Base-by-base conservation (phyloP, 2,797 vertebrate species). In the Cercopithecus petaurista region DNA sequence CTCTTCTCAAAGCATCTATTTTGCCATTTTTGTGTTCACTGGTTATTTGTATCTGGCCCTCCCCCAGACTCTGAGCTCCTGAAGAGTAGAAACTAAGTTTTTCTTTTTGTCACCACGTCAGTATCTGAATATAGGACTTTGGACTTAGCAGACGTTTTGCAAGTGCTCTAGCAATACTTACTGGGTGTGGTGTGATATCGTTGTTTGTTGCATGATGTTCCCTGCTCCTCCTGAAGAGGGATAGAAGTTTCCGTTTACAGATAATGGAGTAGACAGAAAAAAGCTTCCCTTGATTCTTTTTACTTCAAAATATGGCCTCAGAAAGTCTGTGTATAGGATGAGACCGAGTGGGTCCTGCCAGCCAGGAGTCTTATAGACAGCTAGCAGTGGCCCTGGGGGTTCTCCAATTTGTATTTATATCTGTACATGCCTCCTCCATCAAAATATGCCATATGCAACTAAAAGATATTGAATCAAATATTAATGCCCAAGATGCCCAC, bases 381-480 rank as follows among this genome's bases (percentile, higher is more conserved):
- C 52, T 33, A 81, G 50, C 48, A 55, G 77, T 73, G 46, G 75
- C 92, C 24, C 92, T 95, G 85, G 77, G 96, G 57, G 79, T 75
- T 95, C 90, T 98, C 82, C 96, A 93, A 52, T 94, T 97, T 95
- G 95, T 96, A 96, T 98, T 98, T 97, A 98, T 98, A 98, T 97
- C 97, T 94, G 82, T 46, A 81, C 95, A 97, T 46, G 96, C 97
- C 98, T 98, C 98, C 98, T 99, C 98, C 98, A 99, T 99, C 99
- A 98, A 99, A 99, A 99, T 99, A 98, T 99, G 99, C 98, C 98
- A 99, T 14, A 76, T 92, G 98, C 98, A 98, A 98, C 98, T 99
- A 98, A 98, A 98, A 98, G 98, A 98, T 97, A 97, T 92, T 98
- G 98, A 98, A 99, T 99, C 98, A 99, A 99, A 99, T 98, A 99